Evolutionary conservation across 2,113 vertebrate species (phyloP), one percentile per base, ranked within the genome.

Genomic region (Candoia aspera): DNA sequence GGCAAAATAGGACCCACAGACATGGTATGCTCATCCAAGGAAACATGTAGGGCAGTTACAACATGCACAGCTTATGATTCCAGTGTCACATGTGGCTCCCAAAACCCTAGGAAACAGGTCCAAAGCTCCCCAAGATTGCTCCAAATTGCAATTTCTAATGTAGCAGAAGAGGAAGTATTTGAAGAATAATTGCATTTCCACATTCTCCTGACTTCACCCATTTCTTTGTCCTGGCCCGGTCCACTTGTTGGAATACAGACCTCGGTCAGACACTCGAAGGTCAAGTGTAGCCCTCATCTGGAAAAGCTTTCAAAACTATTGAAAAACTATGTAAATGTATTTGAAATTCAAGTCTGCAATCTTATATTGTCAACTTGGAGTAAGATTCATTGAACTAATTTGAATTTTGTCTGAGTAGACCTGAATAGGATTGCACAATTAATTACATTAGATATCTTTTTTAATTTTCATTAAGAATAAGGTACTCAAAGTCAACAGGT

Each of bases 391-490:
- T 46, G 57, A 60, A 87, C 10, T 58, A 57, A 87, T 58, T 87
- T n/a, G 54, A 15, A 23, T 58, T 62, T 88, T 62, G 2, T 33
- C 59, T 49, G 37, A 29, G 58, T 88, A 87, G 55, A 87, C 9
- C 11, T 37, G 33, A 57, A 87, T 88, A 54, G 29, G 29, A 55
- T 73, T 89, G 2, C 60, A 54, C 19, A n/a, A 64, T 54, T 89
- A 89, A 62, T 93, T 86, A 84, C 24, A 90, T 90, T 53, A 92
- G 94, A 93, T 1, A 58, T 93, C 57, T 93, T 87, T 83, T 89
- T 73, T 88, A 46, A 95, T 94, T 92, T 89, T 91, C 84, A 87
- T 23, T 58, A 54, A 89, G 87, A 89, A 89, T 68, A 84, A 83
- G 23, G n/a, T 59, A 68, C 90, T 92, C 1, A 0, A 24, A 88